Evolutionary conservation across 64 coral and sea anemone species (phyloP), one percentile per base, ranked within the genome.

Genomic region (Pocillopora verrucosa): DNA sequence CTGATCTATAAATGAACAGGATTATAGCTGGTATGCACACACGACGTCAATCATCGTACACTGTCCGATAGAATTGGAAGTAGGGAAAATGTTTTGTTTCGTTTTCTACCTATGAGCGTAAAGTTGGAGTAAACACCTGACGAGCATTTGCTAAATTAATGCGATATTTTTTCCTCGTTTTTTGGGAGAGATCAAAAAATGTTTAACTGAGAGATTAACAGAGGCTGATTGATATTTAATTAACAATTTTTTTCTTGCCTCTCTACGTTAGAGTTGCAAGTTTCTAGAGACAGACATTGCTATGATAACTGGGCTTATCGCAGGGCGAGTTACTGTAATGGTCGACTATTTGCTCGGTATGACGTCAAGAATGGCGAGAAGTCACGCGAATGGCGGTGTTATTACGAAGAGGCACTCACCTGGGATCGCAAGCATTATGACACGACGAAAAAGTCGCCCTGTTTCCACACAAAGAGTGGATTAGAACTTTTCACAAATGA

Each of bases 331-430:
- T 13, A 34, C 79, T 62, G 79, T 7, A 9, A 11, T 20, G 79
- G 79, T 36, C 59, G 16, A 16, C 4, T 82, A 4, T 64, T 82
- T 26, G 79, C 79, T 63, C 79, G 79, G 6, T 82, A 61, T 63
- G 59, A 63, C 60, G 13, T 17, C 4, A 24, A 11, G n/a, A 20
- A 70, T 70, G 25, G 9, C 67, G 11, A 70, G 20, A n/a, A 4
- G 3, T 63, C 4, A 19, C 34, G 13, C 16, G 10, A 79, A 13
- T 90, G 89, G 89, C 13, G 79, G 69, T 90, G 89, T 76, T 90
- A 83, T 56, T 11, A 19, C 61, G 56, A 90, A 76, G 72, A 81
- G n/a, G 89, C 79, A 17, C 76, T 90, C 16, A 90, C 89, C 5
- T 59, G 58, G 61, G 89, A 90, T 61, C 77, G 78, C 58, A 30